Evolutionary conservation across 2,797 vertebrate genomes (phyloP).

Genomic region (Hoplostethus atlanticus): DNA sequence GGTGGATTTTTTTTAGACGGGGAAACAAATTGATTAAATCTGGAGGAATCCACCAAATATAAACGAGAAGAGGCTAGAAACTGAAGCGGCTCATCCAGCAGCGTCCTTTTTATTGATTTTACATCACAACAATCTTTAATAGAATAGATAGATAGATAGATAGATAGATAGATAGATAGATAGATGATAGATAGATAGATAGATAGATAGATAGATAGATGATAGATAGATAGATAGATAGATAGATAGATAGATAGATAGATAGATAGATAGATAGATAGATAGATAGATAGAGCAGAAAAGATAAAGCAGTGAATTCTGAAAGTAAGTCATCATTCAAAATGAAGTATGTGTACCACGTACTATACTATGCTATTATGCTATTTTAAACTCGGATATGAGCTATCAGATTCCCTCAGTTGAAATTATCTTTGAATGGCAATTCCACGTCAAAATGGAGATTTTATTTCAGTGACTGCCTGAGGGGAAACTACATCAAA

Average conservation of each 20-base stretch:
- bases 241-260: slow-evolving; percentile 22
- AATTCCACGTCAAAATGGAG: slow-evolving; percentile 60
- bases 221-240: too few relatives aligned
- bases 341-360: neutral
- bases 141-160: slow-evolving; percentile 15
- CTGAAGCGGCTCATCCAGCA: neutral
- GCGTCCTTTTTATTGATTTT: neutral
- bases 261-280: slow-evolving; percentile 11
- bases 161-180: slow-evolving; percentile 18
- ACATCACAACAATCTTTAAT: neutral
- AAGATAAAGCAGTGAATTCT: too few relatives aligned
- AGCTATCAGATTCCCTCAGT: slow-evolving; percentile 60
- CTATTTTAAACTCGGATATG: slow-evolving; percentile 40
- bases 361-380: slow-evolving; percentile 44
- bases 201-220: too few relatives aligned
- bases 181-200: too few relatives aligned
- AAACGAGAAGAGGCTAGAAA: neutral
- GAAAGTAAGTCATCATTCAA: slow-evolving; percentile 14
- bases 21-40: neutral
- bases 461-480: slow-evolving; percentile 77
- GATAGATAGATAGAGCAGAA: slow-evolving; percentile 15
- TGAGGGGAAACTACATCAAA: slow-evolving; percentile 74
- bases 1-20: neutral
- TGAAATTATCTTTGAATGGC: slow-evolving; percentile 48
- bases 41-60: neutral